Base-by-base conservation (phyloP, 2,113 vertebrate species). In the Lophura nycthemera region DNA sequence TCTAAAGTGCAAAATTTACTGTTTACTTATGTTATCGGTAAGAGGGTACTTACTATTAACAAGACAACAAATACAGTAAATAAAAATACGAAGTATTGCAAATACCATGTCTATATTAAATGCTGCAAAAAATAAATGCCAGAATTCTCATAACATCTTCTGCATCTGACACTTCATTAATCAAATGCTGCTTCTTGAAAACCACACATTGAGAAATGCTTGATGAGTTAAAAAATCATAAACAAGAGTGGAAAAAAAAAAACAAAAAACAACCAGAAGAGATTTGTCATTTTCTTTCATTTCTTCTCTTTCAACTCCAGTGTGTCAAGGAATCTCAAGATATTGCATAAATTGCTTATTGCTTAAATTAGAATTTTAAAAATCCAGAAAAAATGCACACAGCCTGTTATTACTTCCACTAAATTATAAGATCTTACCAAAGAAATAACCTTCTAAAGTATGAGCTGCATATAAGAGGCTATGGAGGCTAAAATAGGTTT, bases 381-480 rank as follows among this genome's bases (percentile, higher is more conserved):
- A 96, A 97, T 92, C 86, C 91, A 89, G 81, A 90, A 97, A 97
- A 95, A 95, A 92, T 66, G 76, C 64, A 94, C 94, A 92, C 82
- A 96, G 83, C 50, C 92, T 96, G 92, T 89, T 95, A 97, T 97
- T 97, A 96, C 90, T 97, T 97, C 94, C 94, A 96, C 93, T 95
- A 95, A 97, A 97, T 97, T 97, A 97, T 93, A 74, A 54, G 63
- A 83, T 73, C 86, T 88, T 85, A 94, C 83, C 76, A 96, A 97
- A 96, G 94, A 96, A 97, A 97, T 91, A 96, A 94, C 91, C 67
- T 95, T 94, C 74, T 92, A 78, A 96, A 90, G 45, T 29, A 89
- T 45, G 92, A 95, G 77, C 56, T 95, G 91, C 81, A 92, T 64
- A 80, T 85, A 90, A 93, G 59, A 95, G 82, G 52, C 64, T 94